Evolutionary conservation across 2,888 invertebrate genomes (phyloP).

Genomic region (Leucoptera coffeella): DNA sequence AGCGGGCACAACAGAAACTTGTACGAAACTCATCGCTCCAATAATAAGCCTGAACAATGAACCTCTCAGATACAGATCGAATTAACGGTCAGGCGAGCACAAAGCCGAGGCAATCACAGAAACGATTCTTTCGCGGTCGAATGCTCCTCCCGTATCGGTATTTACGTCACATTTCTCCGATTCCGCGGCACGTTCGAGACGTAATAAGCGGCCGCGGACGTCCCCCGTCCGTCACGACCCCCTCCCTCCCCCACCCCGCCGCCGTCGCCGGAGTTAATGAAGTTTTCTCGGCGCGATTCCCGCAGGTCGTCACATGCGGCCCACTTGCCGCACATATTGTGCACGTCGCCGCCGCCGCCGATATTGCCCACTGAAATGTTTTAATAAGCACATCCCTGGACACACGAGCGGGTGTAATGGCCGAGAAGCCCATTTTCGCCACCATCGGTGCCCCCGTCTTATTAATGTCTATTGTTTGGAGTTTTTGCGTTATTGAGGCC

Average conservation of each 20-base stretch:
- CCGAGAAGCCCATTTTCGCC: conserved; percentile 17
- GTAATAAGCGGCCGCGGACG: conserved; percentile 43
- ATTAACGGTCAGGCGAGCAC: conserved; percentile 45
- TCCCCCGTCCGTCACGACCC: conserved; percentile 28
- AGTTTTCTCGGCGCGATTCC: conserved; percentile 52
- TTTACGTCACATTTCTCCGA: conserved; percentile 51
- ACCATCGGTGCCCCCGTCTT: conserved; percentile 15
- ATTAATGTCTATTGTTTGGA: conserved; percentile 51
- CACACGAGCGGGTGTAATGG: conserved; percentile 17
- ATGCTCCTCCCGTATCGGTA: conserved; percentile 6
- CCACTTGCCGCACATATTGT: conserved; percentile 46
- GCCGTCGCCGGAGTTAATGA: conserved; percentile 48
- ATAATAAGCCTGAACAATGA: conserved; percentile 33
- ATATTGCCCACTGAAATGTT: conserved; percentile 49
- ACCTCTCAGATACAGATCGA: conserved; percentile 34
- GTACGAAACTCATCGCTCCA: conserved; percentile 24
- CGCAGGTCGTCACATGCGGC: conserved; percentile 52
- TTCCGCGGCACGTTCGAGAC: conserved; percentile 49
- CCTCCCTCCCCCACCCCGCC: conserved; percentile 6
- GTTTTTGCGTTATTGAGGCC: conserved; percentile 38
- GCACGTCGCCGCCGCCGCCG: conserved; percentile 31
- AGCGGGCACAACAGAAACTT: neutral
- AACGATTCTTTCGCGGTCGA: conserved; percentile 27
- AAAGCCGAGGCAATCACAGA: conserved; percentile 38
- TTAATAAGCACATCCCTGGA: conserved; percentile 47